Evolutionary conservation across 1,140 invertebrate species (phyloP), one percentile per base, ranked within the genome.

Genomic region (Cydia fagiglandana): DNA sequence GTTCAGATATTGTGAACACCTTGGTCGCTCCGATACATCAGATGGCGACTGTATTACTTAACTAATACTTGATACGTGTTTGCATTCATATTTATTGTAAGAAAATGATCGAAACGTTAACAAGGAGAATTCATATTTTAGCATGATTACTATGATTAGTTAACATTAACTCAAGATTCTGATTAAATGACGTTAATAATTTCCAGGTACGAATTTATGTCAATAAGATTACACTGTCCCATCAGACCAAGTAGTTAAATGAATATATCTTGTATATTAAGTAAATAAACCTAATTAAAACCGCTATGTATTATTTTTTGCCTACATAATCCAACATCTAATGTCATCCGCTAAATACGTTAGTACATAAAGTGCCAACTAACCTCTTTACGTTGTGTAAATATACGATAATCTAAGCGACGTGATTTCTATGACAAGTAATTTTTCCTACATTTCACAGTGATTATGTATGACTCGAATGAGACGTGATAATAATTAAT

Each of bases 351-450:
- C 81, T 86, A 86, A 84, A 84, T 80, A 75, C 41, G 24, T 70
- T 81, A 82, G 68, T 86, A 86, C 81, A 81, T 84, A 84, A 83
- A 79, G 88, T 90, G 88, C 88, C 83, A 81, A 81, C 88, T 90
- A 90, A 81, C 61, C 24, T 73, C 84, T 83, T 85, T 81, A 77
- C 80, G 75, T 83, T 83, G 86, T 88, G 85, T 86, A 83, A 82
- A 83, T 77, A 88, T 82, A 82, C 76, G 80, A 84, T 81, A 81
- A 76, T 79, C 85, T 86, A 88, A 81, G 80, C 75, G 73, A 77
- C 79, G 76, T 80, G 74, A 75, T 80, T 66, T 79, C 83, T 87
- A 85, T 64, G 56, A 38, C 61, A 30, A 53, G 13, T 64, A 75
- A 64, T 15, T 61, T 64, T 56, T 38, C 38, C 41, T 45, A 66